Evolutionary conservation across 2,888 invertebrate species (phyloP).

Genomic region (Bellardia bayeri): DNA sequence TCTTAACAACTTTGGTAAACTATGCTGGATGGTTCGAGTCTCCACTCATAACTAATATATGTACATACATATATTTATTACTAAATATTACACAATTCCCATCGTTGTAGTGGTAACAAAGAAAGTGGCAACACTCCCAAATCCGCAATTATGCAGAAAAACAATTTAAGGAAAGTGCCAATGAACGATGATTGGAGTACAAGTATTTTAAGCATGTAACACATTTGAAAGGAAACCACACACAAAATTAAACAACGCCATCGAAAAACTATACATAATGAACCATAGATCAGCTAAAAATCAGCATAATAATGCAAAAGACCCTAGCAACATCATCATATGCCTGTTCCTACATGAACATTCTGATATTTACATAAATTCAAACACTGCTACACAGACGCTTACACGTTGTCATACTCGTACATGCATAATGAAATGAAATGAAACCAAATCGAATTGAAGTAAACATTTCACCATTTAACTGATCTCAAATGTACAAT

Average conservation of each 20-base stretch:
- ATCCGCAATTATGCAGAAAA: background rate
- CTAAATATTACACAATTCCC: background rate
- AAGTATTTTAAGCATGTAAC: background rate
- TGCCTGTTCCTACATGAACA: constrained; percentile 10
- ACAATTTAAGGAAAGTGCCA: constrained; percentile 22
- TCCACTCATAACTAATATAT: no score
- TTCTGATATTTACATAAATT: constrained; percentile 3
- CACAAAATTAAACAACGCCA: constrained; percentile 24
- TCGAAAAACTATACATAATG: constrained; percentile 1
- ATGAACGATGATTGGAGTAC: constrained; percentile 23
- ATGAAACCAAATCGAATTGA: constrained; percentile 9
- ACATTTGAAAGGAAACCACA: constrained; percentile 42
- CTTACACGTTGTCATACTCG: background rate
- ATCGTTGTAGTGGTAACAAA: background rate
- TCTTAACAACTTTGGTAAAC: no score
- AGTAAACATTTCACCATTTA: constrained; percentile 45
- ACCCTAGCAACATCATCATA: constrained; percentile 26
- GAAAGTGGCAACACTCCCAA: background rate
- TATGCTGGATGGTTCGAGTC: no score
- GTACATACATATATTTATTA: no score
- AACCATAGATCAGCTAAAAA: constrained; percentile 26
- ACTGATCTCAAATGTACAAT: constrained; percentile 52
- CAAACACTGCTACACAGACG: background rate
- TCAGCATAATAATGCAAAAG: constrained; percentile 35
- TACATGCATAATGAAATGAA: constrained; percentile 32